Evolutionary conservation across 2,797 vertebrate species (phyloP).

Genomic region (Falco columbarius): DNA sequence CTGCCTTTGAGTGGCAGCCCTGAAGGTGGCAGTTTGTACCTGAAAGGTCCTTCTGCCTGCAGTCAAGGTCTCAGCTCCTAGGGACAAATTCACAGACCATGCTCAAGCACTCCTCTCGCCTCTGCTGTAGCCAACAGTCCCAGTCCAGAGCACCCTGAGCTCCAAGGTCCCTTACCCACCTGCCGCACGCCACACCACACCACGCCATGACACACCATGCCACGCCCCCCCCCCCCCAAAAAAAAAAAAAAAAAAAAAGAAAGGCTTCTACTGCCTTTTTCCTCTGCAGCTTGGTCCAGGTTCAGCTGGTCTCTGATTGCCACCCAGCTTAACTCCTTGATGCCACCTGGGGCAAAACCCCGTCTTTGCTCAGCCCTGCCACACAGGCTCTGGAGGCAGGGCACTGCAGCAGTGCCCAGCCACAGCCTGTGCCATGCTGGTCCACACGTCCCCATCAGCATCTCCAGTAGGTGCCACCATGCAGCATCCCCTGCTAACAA

Average conservation of each 20-base stretch:
- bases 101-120: neutral
- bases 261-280: neutral
- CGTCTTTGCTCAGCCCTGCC: rapidly evolving
- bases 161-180: too few species aligned
- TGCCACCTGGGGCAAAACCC: rapidly evolving
- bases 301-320: neutral
- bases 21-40: neutral
- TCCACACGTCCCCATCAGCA: neutral
- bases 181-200: too few species aligned
- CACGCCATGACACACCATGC: too few species aligned
- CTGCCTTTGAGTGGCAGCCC: neutral
- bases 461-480: rapidly evolving
- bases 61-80: neutral
- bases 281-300: neutral
- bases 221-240: rapidly evolving
- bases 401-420: rapidly evolving
- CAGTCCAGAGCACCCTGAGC: rapidly evolving
- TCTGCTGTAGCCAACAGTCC: rapidly evolving
- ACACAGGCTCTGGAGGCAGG: rapidly evolving
- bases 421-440: rapidly evolving
- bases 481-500: neutral
- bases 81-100: neutral
- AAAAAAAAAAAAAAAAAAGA: neutral
- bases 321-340: neutral
- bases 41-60: neutral